A percentile compares a stretch with the other conserved stretches of the same genome.
phyloP scores from a whole-genome alignment of 2,888 invertebrate species.

The Tupiocoris notatus region DNA sequence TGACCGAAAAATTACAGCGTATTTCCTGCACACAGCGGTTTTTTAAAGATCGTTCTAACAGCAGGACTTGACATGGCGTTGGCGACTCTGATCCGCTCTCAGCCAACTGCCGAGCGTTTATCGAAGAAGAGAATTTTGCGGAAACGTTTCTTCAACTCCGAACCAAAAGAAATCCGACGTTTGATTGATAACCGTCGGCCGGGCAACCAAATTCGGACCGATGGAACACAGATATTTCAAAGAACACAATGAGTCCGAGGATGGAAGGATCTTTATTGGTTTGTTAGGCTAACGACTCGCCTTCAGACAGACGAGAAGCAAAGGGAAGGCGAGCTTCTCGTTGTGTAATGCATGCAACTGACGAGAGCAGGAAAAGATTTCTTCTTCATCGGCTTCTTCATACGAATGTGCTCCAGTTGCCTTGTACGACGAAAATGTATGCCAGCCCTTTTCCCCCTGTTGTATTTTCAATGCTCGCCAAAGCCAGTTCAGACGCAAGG shows the following conservation, averaged over 20 bases:
- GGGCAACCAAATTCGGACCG: not conserved
- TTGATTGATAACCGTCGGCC: not conserved
- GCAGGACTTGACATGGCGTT: no score
- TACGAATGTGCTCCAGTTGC: not conserved
- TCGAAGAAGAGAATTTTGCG: not conserved
- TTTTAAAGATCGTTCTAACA: no score
- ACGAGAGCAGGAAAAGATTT: not conserved
- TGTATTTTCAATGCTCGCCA: not conserved
- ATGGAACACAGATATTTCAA: not conserved
- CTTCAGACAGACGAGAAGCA: not conserved
- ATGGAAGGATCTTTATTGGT: not conserved
- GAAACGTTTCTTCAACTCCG: not conserved
- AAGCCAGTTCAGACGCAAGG: not conserved
- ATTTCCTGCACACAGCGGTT: no score
- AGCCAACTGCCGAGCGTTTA: not conserved
- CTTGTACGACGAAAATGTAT: not conserved
- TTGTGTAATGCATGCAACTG: conserved; percentile 23
- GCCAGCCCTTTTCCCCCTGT: no score
- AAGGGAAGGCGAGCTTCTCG: not conserved
- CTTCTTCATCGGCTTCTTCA: not conserved
- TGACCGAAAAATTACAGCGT: no score
- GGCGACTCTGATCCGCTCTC: no score
- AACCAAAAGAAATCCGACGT: not conserved
- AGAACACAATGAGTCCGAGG: not conserved
- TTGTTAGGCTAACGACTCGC: not conserved